Conservation (phyloP, 2,888 invertebrate species). For the Nomada ferruginata region DNA sequence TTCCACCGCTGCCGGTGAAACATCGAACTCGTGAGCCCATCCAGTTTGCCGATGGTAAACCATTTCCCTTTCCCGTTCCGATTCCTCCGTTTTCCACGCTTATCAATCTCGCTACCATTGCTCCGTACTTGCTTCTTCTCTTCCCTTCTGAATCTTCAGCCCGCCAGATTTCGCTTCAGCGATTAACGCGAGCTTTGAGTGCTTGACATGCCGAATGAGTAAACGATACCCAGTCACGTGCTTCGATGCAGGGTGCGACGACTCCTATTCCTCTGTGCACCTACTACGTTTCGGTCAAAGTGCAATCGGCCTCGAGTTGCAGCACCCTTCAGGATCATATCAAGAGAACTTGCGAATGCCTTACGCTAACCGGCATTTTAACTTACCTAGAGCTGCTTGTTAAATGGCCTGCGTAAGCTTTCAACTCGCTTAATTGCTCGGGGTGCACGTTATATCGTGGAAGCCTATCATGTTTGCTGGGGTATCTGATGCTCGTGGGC, state of each 20-base stretch:
- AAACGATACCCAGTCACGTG: constrained; percentile 77
- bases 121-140: constrained; percentile 27
- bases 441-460: not conserved
- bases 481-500: not conserved
- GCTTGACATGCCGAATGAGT: constrained; percentile 77
- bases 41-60: constrained; percentile 75
- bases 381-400: not conserved
- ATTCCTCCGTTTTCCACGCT: constrained; percentile 53
- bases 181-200: constrained; percentile 80
- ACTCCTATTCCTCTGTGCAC: not conserved
- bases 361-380: constrained; percentile 6
- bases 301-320: constrained; percentile 25
- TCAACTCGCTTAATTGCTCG: constrained; percentile 27
- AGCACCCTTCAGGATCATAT: constrained; percentile 21
- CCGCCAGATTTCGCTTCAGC: constrained; percentile 69
- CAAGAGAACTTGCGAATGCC: constrained; percentile 5
- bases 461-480: not conserved
- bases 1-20: constrained; percentile 74
- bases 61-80: constrained; percentile 51
- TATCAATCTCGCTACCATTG: constrained; percentile 37
- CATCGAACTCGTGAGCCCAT: constrained; percentile 73
- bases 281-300: constrained; percentile 23
- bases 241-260: constrained; percentile 62
- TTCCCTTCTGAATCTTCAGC: constrained; percentile 34
- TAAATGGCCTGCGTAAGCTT: constrained; percentile 26